Conservation (phyloP, 53 echinoderm and acorn worm species). For the Hippasteria phrygiana region DNA sequence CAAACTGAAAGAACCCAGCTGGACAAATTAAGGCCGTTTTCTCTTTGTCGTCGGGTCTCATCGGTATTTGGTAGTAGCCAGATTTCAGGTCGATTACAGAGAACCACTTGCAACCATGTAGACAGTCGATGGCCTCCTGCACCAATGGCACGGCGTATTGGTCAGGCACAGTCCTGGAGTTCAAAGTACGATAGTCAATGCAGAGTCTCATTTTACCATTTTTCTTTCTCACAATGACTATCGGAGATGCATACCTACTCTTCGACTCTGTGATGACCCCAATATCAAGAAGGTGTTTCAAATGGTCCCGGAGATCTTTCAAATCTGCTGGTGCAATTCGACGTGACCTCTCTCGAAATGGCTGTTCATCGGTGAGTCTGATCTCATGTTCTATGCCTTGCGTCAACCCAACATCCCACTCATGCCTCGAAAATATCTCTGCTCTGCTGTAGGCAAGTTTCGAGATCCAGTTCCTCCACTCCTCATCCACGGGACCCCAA, state of each 20-base stretch:
- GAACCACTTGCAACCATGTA: conserved; percentile 55
- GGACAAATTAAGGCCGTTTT: conserved; percentile 45
- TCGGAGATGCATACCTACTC: conserved; percentile 44
- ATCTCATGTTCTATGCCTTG: conserved; percentile 47
- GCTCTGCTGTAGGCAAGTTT: neutral
- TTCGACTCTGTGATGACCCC: conserved; percentile 50
- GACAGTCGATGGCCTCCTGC: conserved; percentile 56
- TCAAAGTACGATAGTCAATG: conserved; percentile 56
- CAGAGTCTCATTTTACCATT: conserved; percentile 45
- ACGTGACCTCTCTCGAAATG: conserved; percentile 74
- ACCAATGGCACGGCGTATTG: conserved; percentile 60
- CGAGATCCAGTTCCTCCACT: conserved; percentile 49
- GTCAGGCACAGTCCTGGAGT: conserved; percentile 55
- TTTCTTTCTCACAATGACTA: conserved; percentile 52
- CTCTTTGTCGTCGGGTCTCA: conserved; percentile 43
- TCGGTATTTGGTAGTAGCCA: conserved; percentile 50
- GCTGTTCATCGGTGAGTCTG: conserved; percentile 55
- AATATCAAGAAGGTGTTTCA: conserved; percentile 54
- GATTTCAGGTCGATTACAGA: conserved; percentile 68
- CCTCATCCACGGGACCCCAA: too few species aligned
- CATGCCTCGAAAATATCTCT: conserved; percentile 67
- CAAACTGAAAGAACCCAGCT: conserved; percentile 56
- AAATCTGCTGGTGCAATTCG: conserved; percentile 62
- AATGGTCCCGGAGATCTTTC: conserved; percentile 60
- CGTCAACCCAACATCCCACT: conserved; percentile 66